Percentiles rank a stretch among this genome's conserved stretches.
Evolutionary conservation across 2,888 invertebrate genomes (phyloP).

Genomic region (Steinernema hermaphroditum): DNA sequence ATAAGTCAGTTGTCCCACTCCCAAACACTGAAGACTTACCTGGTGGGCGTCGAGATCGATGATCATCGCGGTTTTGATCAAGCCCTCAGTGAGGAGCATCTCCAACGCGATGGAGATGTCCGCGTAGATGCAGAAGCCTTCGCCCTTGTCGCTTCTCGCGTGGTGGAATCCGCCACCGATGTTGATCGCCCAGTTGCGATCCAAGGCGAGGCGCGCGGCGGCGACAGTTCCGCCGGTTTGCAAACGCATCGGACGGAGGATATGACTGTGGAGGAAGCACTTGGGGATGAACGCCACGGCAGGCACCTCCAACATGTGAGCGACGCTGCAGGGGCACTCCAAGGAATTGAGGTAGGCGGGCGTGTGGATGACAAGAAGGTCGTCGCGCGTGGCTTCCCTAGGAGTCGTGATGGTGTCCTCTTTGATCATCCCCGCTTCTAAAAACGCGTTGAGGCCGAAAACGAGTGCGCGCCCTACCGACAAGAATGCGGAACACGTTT

Average conservation of each 20-base stretch:
- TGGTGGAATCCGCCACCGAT: constrained; percentile 90
- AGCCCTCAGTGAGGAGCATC: constrained; percentile 81
- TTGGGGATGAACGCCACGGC: constrained; percentile 79
- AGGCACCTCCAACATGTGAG: constrained; percentile 44
- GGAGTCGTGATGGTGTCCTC: constrained; percentile 75
- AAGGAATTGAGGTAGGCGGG: constrained; percentile 77
- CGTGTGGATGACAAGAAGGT: constrained; percentile 79
- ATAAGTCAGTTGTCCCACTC: constrained; percentile 22
- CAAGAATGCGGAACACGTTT: constrained; percentile 72
- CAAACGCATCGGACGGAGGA: constrained; percentile 73
- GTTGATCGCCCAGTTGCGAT: constrained; percentile 85
- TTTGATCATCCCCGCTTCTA: constrained; percentile 73
- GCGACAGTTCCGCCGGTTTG: constrained; percentile 80
- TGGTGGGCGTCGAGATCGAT: constrained; percentile 90
- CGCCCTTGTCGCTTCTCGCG: constrained; percentile 77
- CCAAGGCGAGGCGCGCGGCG: constrained; percentile 78
- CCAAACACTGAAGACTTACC: constrained; percentile 68
- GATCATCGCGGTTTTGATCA: constrained; percentile 75
- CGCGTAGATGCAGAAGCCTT: constrained; percentile 85
- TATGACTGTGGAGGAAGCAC: constrained; percentile 76
- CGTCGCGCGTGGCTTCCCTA: constrained; percentile 75
- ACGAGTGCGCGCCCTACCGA: constrained; percentile 63
- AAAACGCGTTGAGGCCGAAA: constrained; percentile 45
- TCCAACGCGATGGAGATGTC: constrained; percentile 77
- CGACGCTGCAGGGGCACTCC: constrained; percentile 68